phyloP scores from a whole-genome alignment of 2,888 invertebrate genomes.

The Stenichneumon culpator region DNA sequence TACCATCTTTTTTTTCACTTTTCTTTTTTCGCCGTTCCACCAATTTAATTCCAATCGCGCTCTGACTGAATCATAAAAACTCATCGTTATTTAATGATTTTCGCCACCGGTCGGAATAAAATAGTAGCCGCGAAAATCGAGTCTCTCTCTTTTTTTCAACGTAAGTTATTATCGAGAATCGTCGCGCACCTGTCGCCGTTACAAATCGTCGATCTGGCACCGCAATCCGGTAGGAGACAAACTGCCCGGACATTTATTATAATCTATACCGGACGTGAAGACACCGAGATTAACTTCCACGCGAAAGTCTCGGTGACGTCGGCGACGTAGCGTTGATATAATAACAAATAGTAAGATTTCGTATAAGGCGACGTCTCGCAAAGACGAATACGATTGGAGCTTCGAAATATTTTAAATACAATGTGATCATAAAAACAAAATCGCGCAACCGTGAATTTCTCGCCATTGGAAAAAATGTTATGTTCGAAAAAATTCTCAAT shows the following conservation, averaged over 20 bases:
- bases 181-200: slow-evolving; percentile 5
- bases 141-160: slow-evolving; percentile 8
- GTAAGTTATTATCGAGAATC: slow-evolving; percentile 30
- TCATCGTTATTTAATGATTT: slow-evolving; percentile 22
- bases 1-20: not conserved
- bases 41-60: slow-evolving; percentile 29
- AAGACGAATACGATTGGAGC: too few species aligned
- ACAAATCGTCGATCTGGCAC: slow-evolving; percentile 3
- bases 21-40: not conserved
- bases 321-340: too few species aligned
- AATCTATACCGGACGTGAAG: not conserved
- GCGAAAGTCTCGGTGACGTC: too few species aligned
- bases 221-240: not conserved
- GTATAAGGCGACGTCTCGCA: too few species aligned
- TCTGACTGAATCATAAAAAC: slow-evolving; percentile 31
- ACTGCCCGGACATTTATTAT: not conserved
- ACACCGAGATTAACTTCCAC: not conserved
- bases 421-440: too few species aligned
- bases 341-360: too few species aligned
- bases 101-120: not conserved
- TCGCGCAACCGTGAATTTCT: too few species aligned
- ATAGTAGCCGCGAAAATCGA: not conserved
- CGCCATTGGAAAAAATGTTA: too few species aligned
- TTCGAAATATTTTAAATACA: too few species aligned
- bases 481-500: not conserved